Percentiles rank a stretch among this genome's conserved stretches.
Evolutionary conservation across 2,888 invertebrate species (phyloP).

Genomic region (Gonocerus acuteangulatus): DNA sequence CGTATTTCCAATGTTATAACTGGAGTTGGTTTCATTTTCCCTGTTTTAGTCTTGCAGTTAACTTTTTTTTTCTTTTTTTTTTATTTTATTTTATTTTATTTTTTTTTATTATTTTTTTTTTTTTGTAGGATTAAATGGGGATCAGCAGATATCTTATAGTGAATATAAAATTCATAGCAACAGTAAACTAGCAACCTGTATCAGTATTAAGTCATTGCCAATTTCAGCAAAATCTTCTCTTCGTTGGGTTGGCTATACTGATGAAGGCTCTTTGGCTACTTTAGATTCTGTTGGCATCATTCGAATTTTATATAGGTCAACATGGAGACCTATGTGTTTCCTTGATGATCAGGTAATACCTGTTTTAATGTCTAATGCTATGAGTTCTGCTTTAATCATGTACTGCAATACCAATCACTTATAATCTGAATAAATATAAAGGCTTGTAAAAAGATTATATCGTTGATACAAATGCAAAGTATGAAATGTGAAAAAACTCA

Average conservation of each 20-base stretch:
- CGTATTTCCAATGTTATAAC: too few species aligned
- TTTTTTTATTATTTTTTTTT: constrained; percentile 16
- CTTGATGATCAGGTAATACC: constrained; percentile 47
- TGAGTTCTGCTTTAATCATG: background rate
- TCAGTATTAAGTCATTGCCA: constrained; percentile 47
- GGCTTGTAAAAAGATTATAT: too few species aligned
- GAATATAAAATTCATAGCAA: constrained; percentile 35
- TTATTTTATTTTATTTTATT: too few species aligned
- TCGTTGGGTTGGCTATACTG: constrained; percentile 72
- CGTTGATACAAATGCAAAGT: too few species aligned
- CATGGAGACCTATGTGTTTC: constrained; percentile 78
- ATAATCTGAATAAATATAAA: background rate
- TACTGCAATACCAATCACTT: background rate
- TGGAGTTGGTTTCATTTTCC: too few species aligned
- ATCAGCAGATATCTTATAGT: constrained; percentile 47
- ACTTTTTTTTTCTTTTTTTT: too few species aligned
- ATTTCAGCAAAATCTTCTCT: constrained; percentile 59
- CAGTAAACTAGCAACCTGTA: constrained; percentile 29
- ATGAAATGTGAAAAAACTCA: too few species aligned
- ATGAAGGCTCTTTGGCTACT: constrained; percentile 69
- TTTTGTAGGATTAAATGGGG: constrained; percentile 42
- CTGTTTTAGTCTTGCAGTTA: too few species aligned
- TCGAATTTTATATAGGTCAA: constrained; percentile 58
- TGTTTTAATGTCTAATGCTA: background rate
- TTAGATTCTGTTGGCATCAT: constrained; percentile 71